phyloP scores from a whole-genome alignment of 2,888 invertebrate genomes.

The Metallyticus violacea region DNA sequence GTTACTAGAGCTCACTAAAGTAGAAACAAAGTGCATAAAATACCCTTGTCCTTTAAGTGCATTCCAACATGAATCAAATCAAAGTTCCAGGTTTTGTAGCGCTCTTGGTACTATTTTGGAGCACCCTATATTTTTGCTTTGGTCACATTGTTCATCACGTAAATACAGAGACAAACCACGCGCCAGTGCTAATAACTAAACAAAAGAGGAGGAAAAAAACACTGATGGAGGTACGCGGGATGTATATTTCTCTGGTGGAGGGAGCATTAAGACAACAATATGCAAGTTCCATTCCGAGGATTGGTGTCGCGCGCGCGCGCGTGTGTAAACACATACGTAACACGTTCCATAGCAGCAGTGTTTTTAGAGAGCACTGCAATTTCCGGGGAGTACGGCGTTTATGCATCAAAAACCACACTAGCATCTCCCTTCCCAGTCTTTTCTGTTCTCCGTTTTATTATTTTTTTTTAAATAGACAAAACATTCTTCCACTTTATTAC shows the following conservation, averaged over 20 bases:
- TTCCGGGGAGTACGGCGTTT: conserved; percentile 2
- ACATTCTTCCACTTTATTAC: conserved; percentile 27
- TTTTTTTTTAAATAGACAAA: conserved; percentile 20
- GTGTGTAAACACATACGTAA: conserved; percentile 1
- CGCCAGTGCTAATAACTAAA: neutral
- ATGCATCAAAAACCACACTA: conserved; percentile 13
- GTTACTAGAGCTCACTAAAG: too few species aligned
- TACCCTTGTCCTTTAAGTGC: too few species aligned
- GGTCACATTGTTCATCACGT: neutral
- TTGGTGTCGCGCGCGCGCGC: neutral
- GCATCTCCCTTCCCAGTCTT: neutral
- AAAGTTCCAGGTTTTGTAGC: too few species aligned
- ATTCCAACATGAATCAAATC: too few species aligned
- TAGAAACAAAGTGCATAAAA: too few species aligned
- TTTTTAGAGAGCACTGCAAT: neutral
- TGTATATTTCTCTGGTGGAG: neutral
- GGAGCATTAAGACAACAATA: neutral
- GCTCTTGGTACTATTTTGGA: neutral
- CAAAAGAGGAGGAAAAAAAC: neutral
- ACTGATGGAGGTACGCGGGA: neutral
- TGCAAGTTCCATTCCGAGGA: neutral
- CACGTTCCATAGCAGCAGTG: neutral
- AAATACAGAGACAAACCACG: neutral
- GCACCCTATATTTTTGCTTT: too few species aligned
- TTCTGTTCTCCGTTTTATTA: neutral